A percentile compares a stretch with the other conserved stretches of the same genome.
These are phyloP conservation scores for Orthonychiurus folsomi DNA, from an alignment of 2,888 invertebrate species.

Conservation along the genomic window DNA sequence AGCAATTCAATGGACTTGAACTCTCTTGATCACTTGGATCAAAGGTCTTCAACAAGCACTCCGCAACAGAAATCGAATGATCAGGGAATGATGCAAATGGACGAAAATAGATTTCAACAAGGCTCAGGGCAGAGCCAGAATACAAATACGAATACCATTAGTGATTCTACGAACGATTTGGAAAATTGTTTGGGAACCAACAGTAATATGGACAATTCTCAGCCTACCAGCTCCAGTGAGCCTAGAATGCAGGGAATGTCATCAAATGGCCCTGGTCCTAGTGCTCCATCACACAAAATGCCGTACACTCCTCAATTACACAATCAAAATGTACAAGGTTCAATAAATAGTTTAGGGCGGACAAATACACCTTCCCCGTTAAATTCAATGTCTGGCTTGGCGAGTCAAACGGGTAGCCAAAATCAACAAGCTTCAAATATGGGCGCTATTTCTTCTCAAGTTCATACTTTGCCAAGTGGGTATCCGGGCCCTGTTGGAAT, in stretches of 20 bases:
- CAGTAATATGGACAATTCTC: not conserved
- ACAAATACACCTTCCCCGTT: not conserved
- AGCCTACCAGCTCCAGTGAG: not conserved
- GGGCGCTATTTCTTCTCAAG: not conserved
- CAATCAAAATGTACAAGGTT: not conserved
- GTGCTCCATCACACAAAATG: not conserved
- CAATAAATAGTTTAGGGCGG: not conserved
- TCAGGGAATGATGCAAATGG: not conserved
- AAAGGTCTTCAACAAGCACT: not conserved
- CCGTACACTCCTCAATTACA: not conserved
- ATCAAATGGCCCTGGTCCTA: not conserved
- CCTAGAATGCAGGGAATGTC: not conserved
- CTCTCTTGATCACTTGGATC: not conserved
- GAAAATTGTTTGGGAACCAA: not conserved
- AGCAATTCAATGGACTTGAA: not conserved
- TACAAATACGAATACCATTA: not conserved
- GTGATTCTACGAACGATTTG: not conserved
- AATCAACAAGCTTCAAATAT: conserved; percentile 3
- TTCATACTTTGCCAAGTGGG: not conserved
- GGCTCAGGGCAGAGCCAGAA: not conserved
- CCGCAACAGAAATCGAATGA: not conserved
- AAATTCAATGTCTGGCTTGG: conserved; percentile 3
- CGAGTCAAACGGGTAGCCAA: not conserved
- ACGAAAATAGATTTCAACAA: not conserved
- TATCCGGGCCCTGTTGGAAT: not conserved